Evolutionary conservation across 2,113 vertebrate species (phyloP).

Genomic region (Onychorhynchus coronatus): DNA sequence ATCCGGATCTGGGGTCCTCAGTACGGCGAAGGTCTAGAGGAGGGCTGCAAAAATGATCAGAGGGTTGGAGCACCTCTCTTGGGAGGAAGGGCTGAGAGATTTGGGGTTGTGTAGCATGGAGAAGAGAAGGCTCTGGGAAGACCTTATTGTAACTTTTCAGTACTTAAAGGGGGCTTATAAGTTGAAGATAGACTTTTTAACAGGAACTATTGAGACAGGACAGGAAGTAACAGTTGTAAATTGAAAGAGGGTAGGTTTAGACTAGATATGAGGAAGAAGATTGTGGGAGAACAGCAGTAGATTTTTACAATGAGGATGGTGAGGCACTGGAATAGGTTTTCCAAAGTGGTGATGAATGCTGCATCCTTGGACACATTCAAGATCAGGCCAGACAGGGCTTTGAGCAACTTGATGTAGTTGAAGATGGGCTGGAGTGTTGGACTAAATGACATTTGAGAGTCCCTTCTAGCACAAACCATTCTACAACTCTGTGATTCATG

Average conservation of each 20-base stretch:
- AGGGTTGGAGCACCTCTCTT: background rate
- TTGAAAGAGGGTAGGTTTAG: too few relatives aligned
- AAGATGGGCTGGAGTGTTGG: accelerated
- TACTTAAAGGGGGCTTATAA: background rate
- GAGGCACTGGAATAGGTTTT: background rate
- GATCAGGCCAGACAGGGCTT: background rate
- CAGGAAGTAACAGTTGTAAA: background rate
- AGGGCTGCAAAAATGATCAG: background rate
- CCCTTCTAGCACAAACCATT: background rate
- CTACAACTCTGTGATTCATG: background rate
- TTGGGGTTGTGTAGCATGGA: background rate
- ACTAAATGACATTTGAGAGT: background rate
- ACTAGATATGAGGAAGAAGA: background rate
- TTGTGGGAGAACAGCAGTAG: too few relatives aligned
- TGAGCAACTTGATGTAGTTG: background rate
- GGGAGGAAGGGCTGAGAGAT: background rate
- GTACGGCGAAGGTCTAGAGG: background rate
- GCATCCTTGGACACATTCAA: too few relatives aligned
- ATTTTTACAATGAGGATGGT: background rate
- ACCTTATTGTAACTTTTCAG: background rate
- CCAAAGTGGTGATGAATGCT: too few relatives aligned
- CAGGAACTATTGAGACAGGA: background rate
- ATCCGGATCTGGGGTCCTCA: background rate
- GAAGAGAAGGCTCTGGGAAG: background rate
- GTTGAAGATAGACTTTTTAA: background rate